Percentiles rank a stretch among this genome's conserved stretches.
phyloP scores from a whole-genome alignment of 2,113 vertebrate species.

The Calyptomena viridis region DNA sequence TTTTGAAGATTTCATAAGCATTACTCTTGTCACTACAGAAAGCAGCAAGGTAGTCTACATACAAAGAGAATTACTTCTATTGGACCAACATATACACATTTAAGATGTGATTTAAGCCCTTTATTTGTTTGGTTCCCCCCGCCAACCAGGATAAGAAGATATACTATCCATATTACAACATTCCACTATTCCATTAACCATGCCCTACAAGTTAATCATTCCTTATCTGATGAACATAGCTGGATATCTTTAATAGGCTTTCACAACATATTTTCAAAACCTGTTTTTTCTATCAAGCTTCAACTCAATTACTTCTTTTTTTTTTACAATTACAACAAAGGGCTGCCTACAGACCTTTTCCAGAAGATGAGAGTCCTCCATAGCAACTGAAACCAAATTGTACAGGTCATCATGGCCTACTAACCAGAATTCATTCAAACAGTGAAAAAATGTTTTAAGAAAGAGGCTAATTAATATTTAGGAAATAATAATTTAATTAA shows the following conservation, averaged over 20 bases:
- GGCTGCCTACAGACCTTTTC: not conserved
- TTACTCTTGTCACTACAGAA: not conserved
- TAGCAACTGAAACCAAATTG: not conserved
- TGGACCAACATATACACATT: not conserved
- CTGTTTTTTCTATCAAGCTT: not conserved
- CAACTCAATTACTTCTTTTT: not conserved
- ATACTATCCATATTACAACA: not conserved
- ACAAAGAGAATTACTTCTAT: not conserved
- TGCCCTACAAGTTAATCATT: not conserved
- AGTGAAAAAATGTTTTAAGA: not conserved
- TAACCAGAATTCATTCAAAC: not conserved
- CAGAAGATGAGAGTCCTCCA: not conserved
- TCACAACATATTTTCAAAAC: not conserved
- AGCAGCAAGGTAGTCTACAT: not conserved
- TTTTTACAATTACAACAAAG: no score
- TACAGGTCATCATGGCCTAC: not conserved
- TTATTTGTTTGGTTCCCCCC: not conserved
- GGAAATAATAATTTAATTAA: not conserved
- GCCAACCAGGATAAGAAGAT: not conserved
- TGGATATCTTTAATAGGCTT: not conserved
- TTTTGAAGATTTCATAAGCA: not conserved
- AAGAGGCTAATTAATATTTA: not conserved
- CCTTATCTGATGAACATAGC: not conserved
- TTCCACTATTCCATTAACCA: not conserved
- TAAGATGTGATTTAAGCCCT: not conserved